These are phyloP conservation scores for Otolemur garnettii DNA, from an alignment of 2,113 vertebrate genomes.

Conservation along the genomic window DNA sequence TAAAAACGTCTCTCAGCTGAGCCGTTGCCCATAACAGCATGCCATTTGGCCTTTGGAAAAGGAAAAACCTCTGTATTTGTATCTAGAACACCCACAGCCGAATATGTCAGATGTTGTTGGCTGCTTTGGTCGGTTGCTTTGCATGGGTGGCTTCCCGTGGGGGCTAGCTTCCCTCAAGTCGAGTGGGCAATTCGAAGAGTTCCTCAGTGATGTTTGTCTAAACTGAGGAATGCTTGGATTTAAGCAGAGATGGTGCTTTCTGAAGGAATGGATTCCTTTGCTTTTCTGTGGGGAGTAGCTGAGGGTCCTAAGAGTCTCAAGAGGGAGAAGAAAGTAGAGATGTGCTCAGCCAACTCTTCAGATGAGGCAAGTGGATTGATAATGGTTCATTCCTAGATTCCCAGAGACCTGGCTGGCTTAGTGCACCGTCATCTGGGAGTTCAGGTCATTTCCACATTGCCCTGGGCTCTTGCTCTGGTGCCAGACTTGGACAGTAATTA, in stretches of 20 bases:
- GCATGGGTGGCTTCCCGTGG: background rate
- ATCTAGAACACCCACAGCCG: constrained; percentile 54
- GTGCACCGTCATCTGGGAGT: constrained; percentile 4
- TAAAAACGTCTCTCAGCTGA: constrained; percentile 63
- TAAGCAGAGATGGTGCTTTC: constrained; percentile 22
- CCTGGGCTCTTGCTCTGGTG: background rate
- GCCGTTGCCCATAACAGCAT: background rate
- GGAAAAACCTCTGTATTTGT: constrained; percentile 51
- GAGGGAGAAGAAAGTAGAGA: background rate
- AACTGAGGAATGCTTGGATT: background rate
- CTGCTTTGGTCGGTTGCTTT: background rate
- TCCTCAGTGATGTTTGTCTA: background rate
- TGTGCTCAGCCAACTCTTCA: background rate
- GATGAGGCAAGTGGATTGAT: background rate
- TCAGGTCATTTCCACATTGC: background rate
- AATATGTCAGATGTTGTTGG: constrained; percentile 50
- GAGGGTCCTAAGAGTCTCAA: background rate
- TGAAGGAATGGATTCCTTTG: background rate
- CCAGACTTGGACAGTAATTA: constrained; percentile 18
- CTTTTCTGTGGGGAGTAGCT: background rate
- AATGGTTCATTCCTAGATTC: background rate
- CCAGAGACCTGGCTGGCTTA: background rate
- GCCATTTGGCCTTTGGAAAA: constrained; percentile 70
- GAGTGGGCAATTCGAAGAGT: background rate
- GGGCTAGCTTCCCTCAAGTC: background rate